Base-by-base conservation (phyloP, 2,888 invertebrate species). In the Griposia aprilina region DNA sequence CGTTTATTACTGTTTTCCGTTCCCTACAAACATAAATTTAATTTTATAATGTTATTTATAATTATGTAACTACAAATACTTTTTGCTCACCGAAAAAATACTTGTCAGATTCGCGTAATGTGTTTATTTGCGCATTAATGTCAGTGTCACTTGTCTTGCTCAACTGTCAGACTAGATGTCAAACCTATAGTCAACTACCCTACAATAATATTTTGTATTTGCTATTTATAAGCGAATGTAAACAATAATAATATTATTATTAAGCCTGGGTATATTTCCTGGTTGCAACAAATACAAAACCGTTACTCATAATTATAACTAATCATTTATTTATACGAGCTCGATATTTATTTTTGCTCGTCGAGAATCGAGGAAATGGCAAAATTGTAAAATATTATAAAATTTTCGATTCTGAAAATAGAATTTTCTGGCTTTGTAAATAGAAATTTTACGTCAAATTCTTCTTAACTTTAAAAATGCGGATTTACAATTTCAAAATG, bases 141-240 rank as follows among this genome's bases (percentile, higher is more conserved):
- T 20, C 48, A 59, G 15, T 67, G 26, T 55, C 52, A 59, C 26
- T 50, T 48, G 59, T 23, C 36, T 63, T 52, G 55, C 4, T 69
- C 55, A 66, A 59, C 36, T 76, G 82, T 81, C 69, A 73, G 15
- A 59, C 11, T 52, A 41, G 41, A 30, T 55, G 55, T 71, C 70
- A 63, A 41, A 59, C 65, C 57, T 57, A 36, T 41, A n/a, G 26
- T 48, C 15, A 60, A 81, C 79, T 83, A 84, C 83, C 78, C 66
- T 50, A 62, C 48, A 85, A 50, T 45, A 26, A 30, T 17, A 20
- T 36, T 36, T 68, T 36, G 48, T 36, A 50, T 59, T 63, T n/a
- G 60, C 67, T 67, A n/a, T 81, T 15, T 62, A 67, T 26, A 79
- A 7, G 2, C 0, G 1, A 76, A 60, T 73, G 26, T 60, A 45